Percentiles rank a stretch among this genome's conserved stretches.
These are phyloP conservation scores for Ptychadena robeensis DNA, from an alignment of 2,797 vertebrate species.

Conservation along the genomic window DNA sequence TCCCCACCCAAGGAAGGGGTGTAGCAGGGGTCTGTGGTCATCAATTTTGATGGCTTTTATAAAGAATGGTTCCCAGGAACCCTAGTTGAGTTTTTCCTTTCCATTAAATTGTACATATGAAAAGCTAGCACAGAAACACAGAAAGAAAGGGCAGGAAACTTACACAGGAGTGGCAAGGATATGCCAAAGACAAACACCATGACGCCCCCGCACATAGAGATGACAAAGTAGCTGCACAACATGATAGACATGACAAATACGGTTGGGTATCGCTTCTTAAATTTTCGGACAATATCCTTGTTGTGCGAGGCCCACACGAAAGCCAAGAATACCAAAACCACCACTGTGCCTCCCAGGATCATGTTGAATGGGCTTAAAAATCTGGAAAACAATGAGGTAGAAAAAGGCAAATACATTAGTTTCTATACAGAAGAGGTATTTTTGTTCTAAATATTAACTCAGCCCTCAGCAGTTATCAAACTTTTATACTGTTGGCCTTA, in stretches of 20 bases:
- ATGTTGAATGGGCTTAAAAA: slow-evolving; percentile 91
- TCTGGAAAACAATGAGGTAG: slow-evolving; percentile 69
- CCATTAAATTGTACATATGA: no score
- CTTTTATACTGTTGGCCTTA: no score
- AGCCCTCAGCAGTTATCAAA: no score
- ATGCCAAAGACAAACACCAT: slow-evolving; percentile 97
- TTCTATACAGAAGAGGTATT: no score
- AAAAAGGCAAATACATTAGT: not conserved
- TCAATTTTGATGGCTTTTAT: no score
- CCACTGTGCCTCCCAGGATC: slow-evolving; percentile 89
- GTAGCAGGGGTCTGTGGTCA: no score
- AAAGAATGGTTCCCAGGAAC: no score
- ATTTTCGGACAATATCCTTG: slow-evolving; percentile 85
- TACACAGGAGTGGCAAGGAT: slow-evolving; percentile 91
- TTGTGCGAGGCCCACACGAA: slow-evolving; percentile 96
- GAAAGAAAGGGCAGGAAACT: slow-evolving; percentile 73
- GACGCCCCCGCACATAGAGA: slow-evolving; percentile 91
- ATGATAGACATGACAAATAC: slow-evolving; percentile 86
- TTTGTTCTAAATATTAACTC: no score
- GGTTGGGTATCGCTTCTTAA: slow-evolving; percentile 92
- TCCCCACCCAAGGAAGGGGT: no score
- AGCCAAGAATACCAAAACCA: slow-evolving; percentile 87
- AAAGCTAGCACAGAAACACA: no score
- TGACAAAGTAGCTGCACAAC: slow-evolving; percentile 90
- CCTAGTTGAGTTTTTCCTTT: no score